Evolutionary conservation across 2,888 invertebrate genomes (phyloP).

Genomic region (Atethmia centrago): DNA sequence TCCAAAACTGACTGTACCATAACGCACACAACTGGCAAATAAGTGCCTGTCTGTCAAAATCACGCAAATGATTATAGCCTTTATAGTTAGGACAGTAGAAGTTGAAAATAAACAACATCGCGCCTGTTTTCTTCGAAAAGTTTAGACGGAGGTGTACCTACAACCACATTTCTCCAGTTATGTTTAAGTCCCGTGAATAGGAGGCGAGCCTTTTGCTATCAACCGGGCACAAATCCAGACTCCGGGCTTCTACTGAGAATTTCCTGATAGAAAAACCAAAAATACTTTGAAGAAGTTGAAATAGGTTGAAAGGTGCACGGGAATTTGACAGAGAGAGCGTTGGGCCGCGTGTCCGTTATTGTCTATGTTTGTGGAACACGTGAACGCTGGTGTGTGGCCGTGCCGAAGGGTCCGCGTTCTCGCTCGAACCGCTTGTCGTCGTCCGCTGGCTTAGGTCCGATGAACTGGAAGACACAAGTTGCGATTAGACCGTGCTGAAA

Average conservation of each 20-base stretch:
- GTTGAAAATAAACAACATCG: background rate
- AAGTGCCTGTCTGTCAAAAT: slow-evolving; percentile 10
- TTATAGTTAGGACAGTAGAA: background rate
- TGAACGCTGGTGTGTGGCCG: slow-evolving; percentile 88
- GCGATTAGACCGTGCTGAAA: background rate
- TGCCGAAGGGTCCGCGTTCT: slow-evolving; percentile 85
- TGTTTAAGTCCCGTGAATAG: background rate
- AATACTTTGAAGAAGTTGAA: slow-evolving; percentile 2
- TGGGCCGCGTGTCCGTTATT: slow-evolving; percentile 25
- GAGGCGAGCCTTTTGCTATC: background rate
- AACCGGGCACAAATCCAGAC: background rate
- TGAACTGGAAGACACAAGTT: slow-evolving; percentile 68
- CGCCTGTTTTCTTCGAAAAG: background rate
- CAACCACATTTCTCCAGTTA: background rate
- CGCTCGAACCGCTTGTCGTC: slow-evolving; percentile 83
- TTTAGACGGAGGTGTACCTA: background rate
- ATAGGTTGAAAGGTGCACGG: background rate
- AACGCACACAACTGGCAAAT: slow-evolving; percentile 14
- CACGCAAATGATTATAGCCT: slow-evolving; percentile 15
- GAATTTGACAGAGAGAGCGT: slow-evolving; percentile 27
- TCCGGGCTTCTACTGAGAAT: background rate
- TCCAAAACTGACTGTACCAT: slow-evolving; percentile 5
- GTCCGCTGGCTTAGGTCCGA: slow-evolving; percentile 80
- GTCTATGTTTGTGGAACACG: slow-evolving; percentile 65
- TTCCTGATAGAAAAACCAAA: background rate